phyloP scores from a whole-genome alignment of 2,113 vertebrate species.

The Psammodynastes pulverulentus region DNA sequence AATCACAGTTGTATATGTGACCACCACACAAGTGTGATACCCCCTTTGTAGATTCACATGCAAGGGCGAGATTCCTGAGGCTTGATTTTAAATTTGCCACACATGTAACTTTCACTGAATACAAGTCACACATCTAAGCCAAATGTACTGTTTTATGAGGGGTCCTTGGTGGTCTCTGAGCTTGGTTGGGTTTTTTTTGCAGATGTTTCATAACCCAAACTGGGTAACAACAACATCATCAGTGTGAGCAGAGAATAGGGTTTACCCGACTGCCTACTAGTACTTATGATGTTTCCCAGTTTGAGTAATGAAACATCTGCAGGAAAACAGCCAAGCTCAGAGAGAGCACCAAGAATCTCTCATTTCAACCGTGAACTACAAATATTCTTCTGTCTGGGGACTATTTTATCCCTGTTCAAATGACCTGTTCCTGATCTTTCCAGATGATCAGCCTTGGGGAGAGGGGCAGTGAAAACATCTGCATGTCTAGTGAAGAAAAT shows the following conservation, averaged over 20 bases:
- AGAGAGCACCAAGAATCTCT: not conserved
- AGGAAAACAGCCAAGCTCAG: not conserved
- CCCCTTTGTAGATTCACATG: not conserved
- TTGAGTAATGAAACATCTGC: not conserved
- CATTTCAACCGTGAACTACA: not conserved
- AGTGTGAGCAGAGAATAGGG: not conserved
- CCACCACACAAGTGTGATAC: not conserved
- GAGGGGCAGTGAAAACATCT: not conserved
- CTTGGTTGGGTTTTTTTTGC: not conserved
- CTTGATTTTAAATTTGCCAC: not conserved
- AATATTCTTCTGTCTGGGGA: not conserved
- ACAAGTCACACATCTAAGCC: not conserved
- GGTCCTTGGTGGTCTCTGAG: not conserved
- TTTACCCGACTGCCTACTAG: not conserved
- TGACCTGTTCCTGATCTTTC: not conserved
- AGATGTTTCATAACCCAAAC: not conserved
- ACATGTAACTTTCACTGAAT: not conserved
- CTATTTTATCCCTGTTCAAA: not conserved
- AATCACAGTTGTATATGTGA: not conserved
- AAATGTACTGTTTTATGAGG: not conserved
- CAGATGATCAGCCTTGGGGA: not conserved
- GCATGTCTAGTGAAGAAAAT: not conserved
- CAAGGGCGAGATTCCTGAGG: not conserved
- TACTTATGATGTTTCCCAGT: not conserved
- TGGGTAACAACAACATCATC: not conserved